Evolutionary conservation across 2,113 vertebrate genomes (phyloP).

Genomic region (Sula dactylatra): DNA sequence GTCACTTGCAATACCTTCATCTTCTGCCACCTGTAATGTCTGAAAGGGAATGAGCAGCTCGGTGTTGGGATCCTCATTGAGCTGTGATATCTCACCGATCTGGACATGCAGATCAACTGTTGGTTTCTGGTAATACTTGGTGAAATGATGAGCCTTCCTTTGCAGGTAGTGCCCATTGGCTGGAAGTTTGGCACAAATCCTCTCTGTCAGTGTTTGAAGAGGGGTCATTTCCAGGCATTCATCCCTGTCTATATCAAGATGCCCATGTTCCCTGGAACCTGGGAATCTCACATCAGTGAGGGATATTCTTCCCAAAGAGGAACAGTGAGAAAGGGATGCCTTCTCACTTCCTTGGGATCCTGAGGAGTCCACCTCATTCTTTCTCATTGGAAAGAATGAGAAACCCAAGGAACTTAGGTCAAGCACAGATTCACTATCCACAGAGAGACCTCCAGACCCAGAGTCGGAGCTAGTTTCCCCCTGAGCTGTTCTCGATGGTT

Average conservation of each 20-base stretch:
- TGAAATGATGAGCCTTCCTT: background rate
- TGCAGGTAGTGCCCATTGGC: accelerated
- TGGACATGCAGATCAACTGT: accelerated
- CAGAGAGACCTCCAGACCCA: background rate
- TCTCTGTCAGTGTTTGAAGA: background rate
- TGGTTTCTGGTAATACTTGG: background rate
- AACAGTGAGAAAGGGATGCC: background rate
- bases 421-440: background rate
- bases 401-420: background rate
- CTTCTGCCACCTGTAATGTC: slow-evolving; percentile 11
- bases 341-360: background rate
- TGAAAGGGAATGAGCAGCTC: background rate
- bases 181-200: background rate
- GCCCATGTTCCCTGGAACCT: background rate
- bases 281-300: background rate
- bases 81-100: accelerated
- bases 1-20: slow-evolving; percentile 23
- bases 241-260: background rate
- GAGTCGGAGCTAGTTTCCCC: background rate
- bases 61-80: background rate
- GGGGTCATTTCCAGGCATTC: background rate
- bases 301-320: background rate
- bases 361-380: background rate
- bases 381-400: background rate
- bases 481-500: background rate